Percentiles rank a stretch among this genome's conserved stretches.
phyloP scores from a whole-genome alignment of 2,888 invertebrate species.

The Cepaea hortensis region DNA sequence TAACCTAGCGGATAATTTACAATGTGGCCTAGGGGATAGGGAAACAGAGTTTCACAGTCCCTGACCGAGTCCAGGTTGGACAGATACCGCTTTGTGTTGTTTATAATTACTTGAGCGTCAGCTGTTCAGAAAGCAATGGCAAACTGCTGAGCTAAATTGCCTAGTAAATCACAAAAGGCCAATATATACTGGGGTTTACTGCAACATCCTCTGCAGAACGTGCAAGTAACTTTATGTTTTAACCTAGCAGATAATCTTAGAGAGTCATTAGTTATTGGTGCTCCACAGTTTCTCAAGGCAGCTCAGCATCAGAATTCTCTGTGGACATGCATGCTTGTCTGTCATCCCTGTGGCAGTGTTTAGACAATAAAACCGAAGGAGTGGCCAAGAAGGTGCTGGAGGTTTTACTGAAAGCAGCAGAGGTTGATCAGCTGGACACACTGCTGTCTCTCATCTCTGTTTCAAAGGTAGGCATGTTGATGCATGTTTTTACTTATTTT shows the following conservation, averaged over 20 bases:
- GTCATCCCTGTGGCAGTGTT: slow-evolving; percentile 28
- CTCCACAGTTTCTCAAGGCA: slow-evolving; percentile 3
- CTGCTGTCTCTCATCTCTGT: not conserved
- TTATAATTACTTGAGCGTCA: too few relatives aligned
- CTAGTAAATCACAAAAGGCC: too few relatives aligned
- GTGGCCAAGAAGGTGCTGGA: slow-evolving; percentile 34
- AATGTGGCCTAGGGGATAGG: too few relatives aligned
- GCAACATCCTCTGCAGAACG: too few relatives aligned
- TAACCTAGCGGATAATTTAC: too few relatives aligned
- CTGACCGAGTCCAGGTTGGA: too few relatives aligned
- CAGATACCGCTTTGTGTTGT: too few relatives aligned
- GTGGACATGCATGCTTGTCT: not conserved
- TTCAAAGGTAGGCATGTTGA: slow-evolving; percentile 6
- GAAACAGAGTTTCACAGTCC: too few relatives aligned
- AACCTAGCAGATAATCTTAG: not conserved
- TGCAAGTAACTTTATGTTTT: too few relatives aligned
- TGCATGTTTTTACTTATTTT: not conserved
- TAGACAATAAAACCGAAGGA: slow-evolving; percentile 25
- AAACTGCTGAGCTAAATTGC: too few relatives aligned
- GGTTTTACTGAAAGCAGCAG: not conserved
- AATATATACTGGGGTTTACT: too few relatives aligned
- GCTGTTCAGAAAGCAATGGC: too few relatives aligned
- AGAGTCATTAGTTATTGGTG: not conserved
- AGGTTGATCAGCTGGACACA: not conserved
- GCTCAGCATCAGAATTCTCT: not conserved